Evolutionary conservation across 1,140 invertebrate species (phyloP), one percentile per base, ranked within the genome.

Genomic region (Solenopsis fugax): DNA sequence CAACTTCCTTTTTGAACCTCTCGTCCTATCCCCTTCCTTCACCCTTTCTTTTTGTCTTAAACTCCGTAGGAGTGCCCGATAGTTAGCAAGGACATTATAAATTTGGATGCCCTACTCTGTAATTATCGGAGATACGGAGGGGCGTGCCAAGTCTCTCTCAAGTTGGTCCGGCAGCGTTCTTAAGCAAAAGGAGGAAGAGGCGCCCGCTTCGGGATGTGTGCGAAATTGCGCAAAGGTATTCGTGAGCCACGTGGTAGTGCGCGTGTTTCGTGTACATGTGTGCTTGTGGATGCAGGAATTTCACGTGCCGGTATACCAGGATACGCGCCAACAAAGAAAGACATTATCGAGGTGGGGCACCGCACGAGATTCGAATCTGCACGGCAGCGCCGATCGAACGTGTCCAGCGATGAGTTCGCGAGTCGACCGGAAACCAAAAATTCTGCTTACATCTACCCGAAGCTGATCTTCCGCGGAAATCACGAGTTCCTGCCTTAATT

Each of bases 11-110:
- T 80, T 86, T 21, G 29, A 34, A 16, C 37, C 64, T 64, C 37
- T 13, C 41, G 62, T n/a, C 18, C 9, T 21, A 29, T n/a, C 13
- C 13, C 3, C 6, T 9, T 12, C n/a, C 12, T 12, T 2, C n/a
- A 41, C 24, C 5, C 50, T 52, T 18, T 34, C 50, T 29, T 54
- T 24, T 24, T 65, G 41, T 85, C 29, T 71, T 71, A 34, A 87
- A 90, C 34, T 69, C 81, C 12, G 87, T 76, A 86, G 80, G 89
- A 91, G 90, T 91, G 90, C 84, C 80, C 75, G 78, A 88, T 84
- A 86, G 82, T 92, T 92, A 92, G 87, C 88, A 91, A 89, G 84
- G 90, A 92, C 87, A 91, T 90, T 92, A 92, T 91, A 92, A 92
- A 92, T 92, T 92, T 88, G 84, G 82, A 92, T 90, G 65, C 77